These are phyloP conservation scores for Pleuronectes platessa DNA, from an alignment of 2,113 vertebrate species.

Conservation along the genomic window DNA sequence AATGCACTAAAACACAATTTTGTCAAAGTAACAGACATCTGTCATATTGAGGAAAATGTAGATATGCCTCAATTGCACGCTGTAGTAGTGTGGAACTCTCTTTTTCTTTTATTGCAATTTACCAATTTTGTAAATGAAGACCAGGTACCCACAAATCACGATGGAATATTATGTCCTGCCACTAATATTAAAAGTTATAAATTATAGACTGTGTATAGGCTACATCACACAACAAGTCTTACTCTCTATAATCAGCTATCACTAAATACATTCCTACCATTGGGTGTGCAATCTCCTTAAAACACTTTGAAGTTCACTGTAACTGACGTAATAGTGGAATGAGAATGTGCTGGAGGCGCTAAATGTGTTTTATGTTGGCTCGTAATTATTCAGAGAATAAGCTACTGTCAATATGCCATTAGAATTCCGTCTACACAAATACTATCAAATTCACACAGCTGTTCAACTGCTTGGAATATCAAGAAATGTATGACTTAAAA, in stretches of 20 bases:
- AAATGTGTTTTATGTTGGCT: neutral
- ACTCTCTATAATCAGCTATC: neutral
- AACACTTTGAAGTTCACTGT: too few relatives aligned
- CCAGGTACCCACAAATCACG: too few relatives aligned
- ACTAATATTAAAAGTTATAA: too few relatives aligned
- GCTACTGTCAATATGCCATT: neutral
- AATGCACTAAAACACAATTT: too few relatives aligned
- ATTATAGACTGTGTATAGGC: too few relatives aligned
- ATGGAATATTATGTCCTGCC: too few relatives aligned
- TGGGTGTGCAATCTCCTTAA: neutral
- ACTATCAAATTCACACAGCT: neutral
- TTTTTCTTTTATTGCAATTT: too few relatives aligned
- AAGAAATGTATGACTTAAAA: conserved; percentile 7
- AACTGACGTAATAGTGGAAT: neutral
- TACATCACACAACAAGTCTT: neutral
- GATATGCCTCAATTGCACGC: too few relatives aligned
- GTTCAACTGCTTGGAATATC: conserved; percentile 1
- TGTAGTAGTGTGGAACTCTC: too few relatives aligned
- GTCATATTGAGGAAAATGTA: too few relatives aligned
- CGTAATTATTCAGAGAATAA: neutral
- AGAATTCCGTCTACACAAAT: neutral
- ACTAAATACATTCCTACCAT: neutral
- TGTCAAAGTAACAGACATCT: too few relatives aligned
- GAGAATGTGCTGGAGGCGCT: neutral
- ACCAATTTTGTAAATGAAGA: too few relatives aligned